Percentiles rank a stretch among this genome's conserved stretches.
Conservation (phyloP, 2,797 vertebrate species). For the Numenius phaeopus region DNA sequence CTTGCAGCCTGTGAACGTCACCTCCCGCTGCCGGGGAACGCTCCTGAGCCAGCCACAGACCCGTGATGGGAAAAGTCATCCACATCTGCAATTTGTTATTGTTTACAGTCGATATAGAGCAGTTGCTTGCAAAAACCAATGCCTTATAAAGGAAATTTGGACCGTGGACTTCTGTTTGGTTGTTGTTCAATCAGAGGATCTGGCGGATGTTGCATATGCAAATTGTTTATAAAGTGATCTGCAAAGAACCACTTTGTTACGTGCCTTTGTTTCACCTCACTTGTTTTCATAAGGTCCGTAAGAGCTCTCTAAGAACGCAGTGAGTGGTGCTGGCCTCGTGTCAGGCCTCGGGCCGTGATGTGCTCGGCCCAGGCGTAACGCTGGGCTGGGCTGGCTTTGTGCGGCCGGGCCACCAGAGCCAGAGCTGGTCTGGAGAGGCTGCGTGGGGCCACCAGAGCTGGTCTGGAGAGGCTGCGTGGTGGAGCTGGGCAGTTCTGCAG, state of each 20-base stretch:
- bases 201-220: background rate
- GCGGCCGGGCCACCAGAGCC: rapidly evolving
- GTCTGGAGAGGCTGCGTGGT: background rate
- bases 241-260: background rate
- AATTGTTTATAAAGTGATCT: background rate
- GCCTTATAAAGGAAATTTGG: background rate
- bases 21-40: background rate
- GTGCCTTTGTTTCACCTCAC: background rate
- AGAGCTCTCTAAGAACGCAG: background rate
- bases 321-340: background rate
- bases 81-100: background rate
- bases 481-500: background rate
- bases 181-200: background rate
- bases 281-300: background rate
- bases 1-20: background rate
- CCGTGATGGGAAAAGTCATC: background rate
- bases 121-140: background rate
- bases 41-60: background rate
- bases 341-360: background rate
- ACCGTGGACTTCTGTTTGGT: background rate
- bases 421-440: too few species aligned
- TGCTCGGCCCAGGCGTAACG: rapidly evolving
- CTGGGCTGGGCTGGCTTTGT: background rate
- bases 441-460: too few species aligned
- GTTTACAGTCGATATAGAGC: background rate